phyloP scores from a whole-genome alignment of 2,797 vertebrate genomes.

The Sebastolobus alascanus region DNA sequence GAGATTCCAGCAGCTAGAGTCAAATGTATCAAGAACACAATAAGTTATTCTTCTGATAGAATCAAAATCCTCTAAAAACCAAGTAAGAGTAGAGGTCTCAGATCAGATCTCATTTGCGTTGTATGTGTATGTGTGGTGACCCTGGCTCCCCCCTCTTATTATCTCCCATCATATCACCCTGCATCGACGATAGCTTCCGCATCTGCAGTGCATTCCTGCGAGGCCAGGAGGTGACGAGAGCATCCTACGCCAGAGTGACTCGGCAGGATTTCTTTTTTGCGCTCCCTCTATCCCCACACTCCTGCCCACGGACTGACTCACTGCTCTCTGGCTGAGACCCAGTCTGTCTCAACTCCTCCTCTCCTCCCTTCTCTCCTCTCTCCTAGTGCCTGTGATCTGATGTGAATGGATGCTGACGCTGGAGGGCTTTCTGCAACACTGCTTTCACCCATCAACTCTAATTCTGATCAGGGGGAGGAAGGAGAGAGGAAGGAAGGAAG shows the following conservation, averaged over 20 bases:
- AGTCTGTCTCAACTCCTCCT: slow-evolving; percentile 77
- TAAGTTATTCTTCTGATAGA: not conserved
- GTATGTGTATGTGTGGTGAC: slow-evolving; percentile 12
- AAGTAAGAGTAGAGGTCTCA: not conserved
- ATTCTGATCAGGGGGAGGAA: slow-evolving; percentile 51
- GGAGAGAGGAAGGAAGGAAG: slow-evolving; percentile 13
- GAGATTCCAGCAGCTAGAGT: not conserved
- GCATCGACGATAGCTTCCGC: slow-evolving; percentile 50
- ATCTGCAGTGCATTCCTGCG: slow-evolving; percentile 69
- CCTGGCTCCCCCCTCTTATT: slow-evolving; percentile 40
- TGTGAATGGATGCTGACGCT: slow-evolving; percentile 70
- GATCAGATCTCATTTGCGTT: slow-evolving; percentile 32
- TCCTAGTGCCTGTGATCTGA: slow-evolving; percentile 61
- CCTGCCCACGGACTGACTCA: slow-evolving; percentile 80
- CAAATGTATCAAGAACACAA: slow-evolving; percentile 4
- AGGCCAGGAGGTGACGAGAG: slow-evolving; percentile 75
- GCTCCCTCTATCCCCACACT: slow-evolving; percentile 71
- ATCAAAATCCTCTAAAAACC: not conserved
- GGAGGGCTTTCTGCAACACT: slow-evolving; percentile 68
- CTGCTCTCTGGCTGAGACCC: slow-evolving; percentile 76
- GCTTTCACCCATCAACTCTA: slow-evolving; percentile 68
- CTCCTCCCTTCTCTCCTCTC: slow-evolving; percentile 52
- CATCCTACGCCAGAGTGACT: slow-evolving; percentile 82
- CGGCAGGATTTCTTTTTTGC: slow-evolving; percentile 78
- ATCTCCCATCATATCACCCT: slow-evolving; percentile 65